These are phyloP conservation scores for Pao palembangensis DNA, from an alignment of 2,113 vertebrate species.

Conservation along the genomic window DNA sequence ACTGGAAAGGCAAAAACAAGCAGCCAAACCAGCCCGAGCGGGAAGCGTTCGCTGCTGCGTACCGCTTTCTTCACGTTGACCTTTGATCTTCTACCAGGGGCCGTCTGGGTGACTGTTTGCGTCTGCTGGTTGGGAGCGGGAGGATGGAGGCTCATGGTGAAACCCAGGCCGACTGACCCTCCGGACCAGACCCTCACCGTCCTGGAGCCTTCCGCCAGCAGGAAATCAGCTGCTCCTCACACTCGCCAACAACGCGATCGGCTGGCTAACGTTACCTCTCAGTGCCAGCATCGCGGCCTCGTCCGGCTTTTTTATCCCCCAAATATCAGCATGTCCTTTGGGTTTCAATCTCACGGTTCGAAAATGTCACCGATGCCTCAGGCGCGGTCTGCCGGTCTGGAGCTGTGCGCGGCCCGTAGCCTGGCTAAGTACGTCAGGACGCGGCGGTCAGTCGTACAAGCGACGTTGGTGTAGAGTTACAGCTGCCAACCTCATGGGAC, in stretches of 20 bases:
- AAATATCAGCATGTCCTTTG: constrained; percentile 7
- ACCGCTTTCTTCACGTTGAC: constrained; percentile 68
- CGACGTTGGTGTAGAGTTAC: constrained; percentile 59
- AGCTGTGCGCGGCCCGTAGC: constrained; percentile 4
- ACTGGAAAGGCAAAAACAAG: background rate
- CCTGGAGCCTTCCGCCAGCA: constrained; percentile 4
- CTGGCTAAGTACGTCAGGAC: constrained; percentile 50
- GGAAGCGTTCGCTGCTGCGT: background rate
- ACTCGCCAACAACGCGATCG: background rate
- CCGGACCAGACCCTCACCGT: constrained; percentile 6
- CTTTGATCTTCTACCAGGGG: constrained; percentile 51
- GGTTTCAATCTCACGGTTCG: background rate
- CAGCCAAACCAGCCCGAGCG: background rate
- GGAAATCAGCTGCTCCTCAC: constrained; percentile 13
- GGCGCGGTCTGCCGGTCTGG: constrained; percentile 3
- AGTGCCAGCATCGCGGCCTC: background rate
- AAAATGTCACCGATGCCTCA: constrained; percentile 6
- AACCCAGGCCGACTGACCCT: background rate
- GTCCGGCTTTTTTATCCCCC: background rate
- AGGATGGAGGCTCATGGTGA: constrained; percentile 40
- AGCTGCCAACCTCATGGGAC: constrained; percentile 37
- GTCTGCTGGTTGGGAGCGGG: constrained; percentile 18
- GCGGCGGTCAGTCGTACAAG: constrained; percentile 35
- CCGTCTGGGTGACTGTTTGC: constrained; percentile 8
- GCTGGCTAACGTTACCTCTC: constrained; percentile 5